phyloP scores from a whole-genome alignment of 2,797 vertebrate genomes.

The Acanthis flammea region DNA sequence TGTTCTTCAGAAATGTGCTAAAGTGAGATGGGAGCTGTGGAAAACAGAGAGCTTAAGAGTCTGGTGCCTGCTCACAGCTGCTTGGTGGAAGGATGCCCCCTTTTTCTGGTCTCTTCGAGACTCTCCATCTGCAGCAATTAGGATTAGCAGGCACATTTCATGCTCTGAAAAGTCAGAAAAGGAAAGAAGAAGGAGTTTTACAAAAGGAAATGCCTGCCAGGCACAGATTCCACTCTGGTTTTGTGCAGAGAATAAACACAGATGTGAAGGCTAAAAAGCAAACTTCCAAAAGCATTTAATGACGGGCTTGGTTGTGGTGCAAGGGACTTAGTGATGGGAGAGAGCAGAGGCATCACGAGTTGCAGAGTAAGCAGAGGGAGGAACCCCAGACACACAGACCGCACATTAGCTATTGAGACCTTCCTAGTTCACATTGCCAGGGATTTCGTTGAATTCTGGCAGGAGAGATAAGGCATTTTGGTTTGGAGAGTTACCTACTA shows the following conservation, averaged over 20 bases:
- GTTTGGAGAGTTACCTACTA: not conserved
- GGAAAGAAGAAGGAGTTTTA: constrained; percentile 62
- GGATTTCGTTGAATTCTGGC: not conserved
- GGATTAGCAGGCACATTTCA: constrained; percentile 77
- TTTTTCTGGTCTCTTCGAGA: constrained; percentile 57
- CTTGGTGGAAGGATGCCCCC: not conserved
- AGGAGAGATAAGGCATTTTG: not conserved
- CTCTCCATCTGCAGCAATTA: constrained; percentile 62
- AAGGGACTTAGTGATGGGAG: constrained; percentile 41
- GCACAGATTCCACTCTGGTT: constrained; percentile 65
- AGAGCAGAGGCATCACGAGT: not conserved
- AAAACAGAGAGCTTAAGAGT: not conserved
- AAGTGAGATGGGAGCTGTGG: not conserved
- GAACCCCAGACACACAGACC: not conserved
- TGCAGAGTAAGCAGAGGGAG: not conserved
- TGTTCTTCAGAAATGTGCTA: not conserved
- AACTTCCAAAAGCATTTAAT: constrained; percentile 70
- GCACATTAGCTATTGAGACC: not conserved
- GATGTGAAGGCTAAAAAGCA: constrained; percentile 71
- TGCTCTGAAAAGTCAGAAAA: constrained; percentile 84
- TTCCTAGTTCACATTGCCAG: not conserved
- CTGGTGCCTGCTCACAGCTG: not conserved
- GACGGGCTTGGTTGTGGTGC: constrained; percentile 64
- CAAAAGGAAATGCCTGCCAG: constrained; percentile 69
- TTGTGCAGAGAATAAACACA: constrained; percentile 67